Base-by-base conservation (phyloP, 2,888 invertebrate species). In the Elgonia sp. region DNA sequence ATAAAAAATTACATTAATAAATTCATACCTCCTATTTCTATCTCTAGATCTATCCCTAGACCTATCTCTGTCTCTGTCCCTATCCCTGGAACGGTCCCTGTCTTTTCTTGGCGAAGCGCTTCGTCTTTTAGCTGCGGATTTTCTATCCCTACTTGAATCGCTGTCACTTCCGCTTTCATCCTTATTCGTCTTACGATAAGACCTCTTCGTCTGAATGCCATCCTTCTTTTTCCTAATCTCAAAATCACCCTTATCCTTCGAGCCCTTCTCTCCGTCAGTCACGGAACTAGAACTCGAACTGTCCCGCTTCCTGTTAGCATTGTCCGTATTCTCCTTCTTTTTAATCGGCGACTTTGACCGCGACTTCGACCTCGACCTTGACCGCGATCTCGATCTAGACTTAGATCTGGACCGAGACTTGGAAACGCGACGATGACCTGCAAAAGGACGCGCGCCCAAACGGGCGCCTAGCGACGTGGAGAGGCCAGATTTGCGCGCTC, bases 131-230 rank as follows among this genome's bases (percentile, higher is more conserved):
- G 92, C 88, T 4, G 93, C 92, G 1, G 93, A 93, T 83, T 94
- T 96, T 95, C 96, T 95, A 82, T 96, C 96, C 69, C 96, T 95
- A 53, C 96, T 96, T 7, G 94, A 94, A 67, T 95, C 95, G 37
- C 94, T 95, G 67, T 95, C 95, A 91, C 96, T 97, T 39, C 96
- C 96, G 1, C 97, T 97, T 5, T 97, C 97, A 92, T 97, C 97
- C 85, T 97, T 97, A 93, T 98, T 98, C 80, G 97, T 98, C 82
- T 95, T 95, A 16, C 98, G 96, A 93, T 98, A 98, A 90, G 98
- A 98, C 12, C 98, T 96, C 93, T 98, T 98, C 94, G 98, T 98
- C 94, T 98, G 98, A 14, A 97, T 96, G 94, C 98, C 96, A 95
- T 97, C 96, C 95, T 97, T 96, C 95, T 98, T 97, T 95, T 97